Conservation (phyloP, 1,140 invertebrate species). For the Gryllus bimaculatus region DNA sequence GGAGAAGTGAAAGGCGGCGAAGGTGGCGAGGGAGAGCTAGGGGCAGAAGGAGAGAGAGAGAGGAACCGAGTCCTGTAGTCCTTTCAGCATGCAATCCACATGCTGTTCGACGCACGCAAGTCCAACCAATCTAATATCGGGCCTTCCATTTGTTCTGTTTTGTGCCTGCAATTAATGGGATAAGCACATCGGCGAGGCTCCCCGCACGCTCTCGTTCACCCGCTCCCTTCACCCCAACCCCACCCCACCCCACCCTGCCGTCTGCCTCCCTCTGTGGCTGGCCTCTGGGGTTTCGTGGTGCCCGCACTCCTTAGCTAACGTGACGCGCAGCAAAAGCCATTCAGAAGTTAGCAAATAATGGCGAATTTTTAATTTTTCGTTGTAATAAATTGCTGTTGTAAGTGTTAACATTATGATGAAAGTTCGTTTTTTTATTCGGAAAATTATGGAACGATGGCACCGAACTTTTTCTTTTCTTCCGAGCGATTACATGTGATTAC, state of each 20-base stretch:
- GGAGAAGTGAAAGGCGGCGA: neutral
- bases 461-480: neutral
- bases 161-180: neutral
- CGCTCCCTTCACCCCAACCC: no score
- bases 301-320: neutral
- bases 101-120: neutral
- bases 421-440: neutral
- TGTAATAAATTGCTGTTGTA: neutral
- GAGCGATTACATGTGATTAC: neutral
- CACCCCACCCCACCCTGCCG: no score
- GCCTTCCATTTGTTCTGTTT: constrained; percentile 1
- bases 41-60: neutral
- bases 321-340: neutral
- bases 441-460: neutral
- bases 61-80: neutral
- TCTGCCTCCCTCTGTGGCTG: no score
- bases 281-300: neutral
- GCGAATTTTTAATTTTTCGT: neutral
- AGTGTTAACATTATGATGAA: neutral
- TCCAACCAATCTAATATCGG: neutral
- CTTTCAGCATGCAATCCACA: neutral
- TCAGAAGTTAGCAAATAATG: neutral
- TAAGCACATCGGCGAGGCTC: neutral
- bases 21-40: neutral
- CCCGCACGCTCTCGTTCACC: neutral